Base-by-base conservation (phyloP, 2,797 vertebrate species). In the Sebastes kiyomatsui region DNA sequence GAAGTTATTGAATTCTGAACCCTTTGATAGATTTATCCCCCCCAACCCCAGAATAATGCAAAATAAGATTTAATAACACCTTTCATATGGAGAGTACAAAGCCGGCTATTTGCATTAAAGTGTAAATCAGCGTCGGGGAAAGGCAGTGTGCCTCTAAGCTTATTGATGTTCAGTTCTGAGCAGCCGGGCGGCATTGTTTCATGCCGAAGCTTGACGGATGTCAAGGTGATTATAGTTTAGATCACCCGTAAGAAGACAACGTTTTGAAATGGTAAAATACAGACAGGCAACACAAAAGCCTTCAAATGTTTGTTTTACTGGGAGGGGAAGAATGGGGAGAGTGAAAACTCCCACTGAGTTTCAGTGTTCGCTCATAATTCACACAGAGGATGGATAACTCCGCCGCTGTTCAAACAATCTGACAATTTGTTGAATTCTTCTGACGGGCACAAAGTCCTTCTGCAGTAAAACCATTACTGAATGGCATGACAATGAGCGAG, bases 31-130 rank as follows among this genome's bases (percentile, higher is more conserved):
- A 95, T 96, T 94, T 94, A 95, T 95, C 94, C 94, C 94, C 92
- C 92, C 87, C 83, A 91, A 91, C 90, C 94, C 91, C 91, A 90
- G 92, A 96, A 96, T 94, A 96, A 96, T 95, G 92, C 92, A 94
- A 93, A 96, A 95, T 94, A 95, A 96, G 94, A 95, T 95, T 96
- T 94, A 96, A 96, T 96, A 96, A 95, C 94, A 95, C 92, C 94
- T 96, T 96, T 96, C 94, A 95, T 95, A 94, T 89, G 87, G 82
- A 77, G 80, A 95, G 92, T 95, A 96, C 95, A 96, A 96, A 96
- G 95, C 90, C 69, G 72, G 75, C 87, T 91, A 93, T 96, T 96
- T 94, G 95, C 95, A 96, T 96, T 93, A 96, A 95, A 95, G 94
- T 94, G 92, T 92, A 94, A 95, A 95, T 95, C 92, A 87, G 87